Base-by-base conservation (phyloP, 2,113 vertebrate species). In the Nibea albiflora region DNA sequence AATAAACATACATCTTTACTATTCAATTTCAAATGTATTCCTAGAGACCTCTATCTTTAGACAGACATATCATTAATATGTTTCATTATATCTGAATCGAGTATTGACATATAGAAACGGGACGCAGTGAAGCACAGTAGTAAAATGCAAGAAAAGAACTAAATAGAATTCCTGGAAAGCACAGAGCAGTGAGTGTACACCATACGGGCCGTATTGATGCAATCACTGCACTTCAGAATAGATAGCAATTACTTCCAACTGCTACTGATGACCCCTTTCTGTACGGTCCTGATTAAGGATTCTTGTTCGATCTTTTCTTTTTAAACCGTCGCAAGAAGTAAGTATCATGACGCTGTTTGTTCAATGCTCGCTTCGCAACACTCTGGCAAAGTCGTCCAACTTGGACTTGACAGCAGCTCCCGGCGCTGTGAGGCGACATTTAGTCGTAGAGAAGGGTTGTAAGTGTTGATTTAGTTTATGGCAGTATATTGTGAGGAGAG, bases 181-280 rank as follows among this genome's bases (percentile, higher is more conserved):
- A 22, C 10, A 65, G 1, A n/a, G 17, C 10, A 1, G 11, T 0
- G 1, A 26, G 11, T 53, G 22, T 14, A 49, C 20, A 52, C 60
- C 15, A 6, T 3, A 28, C 31, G 19, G 16, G n/a, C 31, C 80
- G 53, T 68, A 72, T 42, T 56, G 75, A 82, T 24, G 35, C 67
- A 76, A 79, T 73, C 81, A 56, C 63, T 20, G 28, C 24, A 31
- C 78, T 81, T 78, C 61, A 75, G 65, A 42, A 53, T 19, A 69
- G 6, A 62, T 6, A 54, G 35, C 22, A 8, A 20, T 47, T 3
- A 49, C 24, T 20, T 31, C 14, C 4, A 47, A 50, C 73, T 56
- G 20, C 58, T 53, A 11, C 65, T 54, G 24, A 67, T 58, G 15
- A 24, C 49, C 54, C 53, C n/a, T 54, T 68, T 20, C 54, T 24